Evolutionary conservation across 2,888 invertebrate species (phyloP).

Genomic region (Amblyteles armatorius): DNA sequence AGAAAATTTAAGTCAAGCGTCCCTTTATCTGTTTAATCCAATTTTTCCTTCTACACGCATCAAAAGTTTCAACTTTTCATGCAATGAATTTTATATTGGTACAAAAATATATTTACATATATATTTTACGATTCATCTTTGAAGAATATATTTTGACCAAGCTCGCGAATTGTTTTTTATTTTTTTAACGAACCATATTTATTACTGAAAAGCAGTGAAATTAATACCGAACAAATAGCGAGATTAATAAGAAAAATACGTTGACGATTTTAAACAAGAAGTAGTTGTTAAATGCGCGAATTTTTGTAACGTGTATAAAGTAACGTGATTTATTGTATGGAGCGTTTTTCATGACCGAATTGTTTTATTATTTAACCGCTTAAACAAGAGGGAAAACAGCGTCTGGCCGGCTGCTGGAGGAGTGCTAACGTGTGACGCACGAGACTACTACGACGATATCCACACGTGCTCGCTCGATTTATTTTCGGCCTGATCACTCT

Average conservation of each 20-base stretch:
- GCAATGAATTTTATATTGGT: not conserved
- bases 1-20: not conserved
- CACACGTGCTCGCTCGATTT: constrained; percentile 50
- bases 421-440: constrained; percentile 61
- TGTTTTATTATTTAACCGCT: constrained; percentile 51
- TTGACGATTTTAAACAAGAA: not conserved
- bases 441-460: constrained; percentile 49
- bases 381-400: constrained; percentile 37
- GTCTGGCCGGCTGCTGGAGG: constrained; percentile 52
- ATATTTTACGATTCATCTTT: no score
- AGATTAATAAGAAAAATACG: not conserved
- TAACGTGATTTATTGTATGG: not conserved
- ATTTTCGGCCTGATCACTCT: constrained; percentile 56
- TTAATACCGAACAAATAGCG: no score
- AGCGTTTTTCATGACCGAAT: constrained; percentile 24
- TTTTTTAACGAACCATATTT: not conserved
- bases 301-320: not conserved
- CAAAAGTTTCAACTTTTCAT: not conserved
- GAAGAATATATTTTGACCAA: no score
- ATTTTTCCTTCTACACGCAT: not conserved
- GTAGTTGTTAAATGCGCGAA: not conserved
- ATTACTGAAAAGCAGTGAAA: no score
- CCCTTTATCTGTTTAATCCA: not conserved
- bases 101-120: not conserved
- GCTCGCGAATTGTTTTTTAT: not conserved